Conservation (phyloP, 2,888 invertebrate genomes). For the Apodemia zela region DNA sequence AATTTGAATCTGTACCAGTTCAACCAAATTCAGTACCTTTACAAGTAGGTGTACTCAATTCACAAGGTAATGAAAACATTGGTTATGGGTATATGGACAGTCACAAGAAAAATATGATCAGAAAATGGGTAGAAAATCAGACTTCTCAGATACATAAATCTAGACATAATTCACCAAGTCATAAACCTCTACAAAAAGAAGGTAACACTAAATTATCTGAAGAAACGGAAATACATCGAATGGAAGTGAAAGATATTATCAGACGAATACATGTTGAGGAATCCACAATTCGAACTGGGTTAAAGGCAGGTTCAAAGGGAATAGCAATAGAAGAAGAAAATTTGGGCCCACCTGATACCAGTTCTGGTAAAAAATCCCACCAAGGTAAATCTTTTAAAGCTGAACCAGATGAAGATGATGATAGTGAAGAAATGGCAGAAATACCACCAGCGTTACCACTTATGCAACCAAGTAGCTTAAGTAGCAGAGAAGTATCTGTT, state of each 20-base stretch:
- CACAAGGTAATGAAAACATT: slow-evolving; percentile 70
- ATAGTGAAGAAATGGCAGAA: slow-evolving; percentile 89
- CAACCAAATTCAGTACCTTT: slow-evolving; percentile 71
- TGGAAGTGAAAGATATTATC: slow-evolving; percentile 74
- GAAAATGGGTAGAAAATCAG: slow-evolving; percentile 96
- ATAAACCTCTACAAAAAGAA: slow-evolving; percentile 52
- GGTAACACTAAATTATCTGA: slow-evolving; percentile 50
- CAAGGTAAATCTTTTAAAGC: slow-evolving; percentile 62
- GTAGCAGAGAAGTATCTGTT: slow-evolving; percentile 90
- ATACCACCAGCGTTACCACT: slow-evolving; percentile 90
- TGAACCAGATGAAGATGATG: slow-evolving; percentile 85
- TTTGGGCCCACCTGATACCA: slow-evolving; percentile 59
- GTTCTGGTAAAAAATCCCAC: slow-evolving; percentile 42
- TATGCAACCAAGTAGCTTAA: slow-evolving; percentile 85
- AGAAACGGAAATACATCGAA: slow-evolving; percentile 56
- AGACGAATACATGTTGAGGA: slow-evolving; percentile 81
- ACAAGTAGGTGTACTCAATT: slow-evolving; percentile 64
- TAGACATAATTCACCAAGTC: slow-evolving; percentile 77
- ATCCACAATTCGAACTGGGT: slow-evolving; percentile 80
- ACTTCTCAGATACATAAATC: slow-evolving; percentile 89
- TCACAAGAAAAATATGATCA: slow-evolving; percentile 95
- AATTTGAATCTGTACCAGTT: slow-evolving; percentile 80
- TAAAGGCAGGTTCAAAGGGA: slow-evolving; percentile 76
- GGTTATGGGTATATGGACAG: slow-evolving; percentile 95
- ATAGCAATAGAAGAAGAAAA: slow-evolving; percentile 76